These are phyloP conservation scores for Betta splendens DNA, from an alignment of 2,797 vertebrate genomes.

Conservation along the genomic window DNA sequence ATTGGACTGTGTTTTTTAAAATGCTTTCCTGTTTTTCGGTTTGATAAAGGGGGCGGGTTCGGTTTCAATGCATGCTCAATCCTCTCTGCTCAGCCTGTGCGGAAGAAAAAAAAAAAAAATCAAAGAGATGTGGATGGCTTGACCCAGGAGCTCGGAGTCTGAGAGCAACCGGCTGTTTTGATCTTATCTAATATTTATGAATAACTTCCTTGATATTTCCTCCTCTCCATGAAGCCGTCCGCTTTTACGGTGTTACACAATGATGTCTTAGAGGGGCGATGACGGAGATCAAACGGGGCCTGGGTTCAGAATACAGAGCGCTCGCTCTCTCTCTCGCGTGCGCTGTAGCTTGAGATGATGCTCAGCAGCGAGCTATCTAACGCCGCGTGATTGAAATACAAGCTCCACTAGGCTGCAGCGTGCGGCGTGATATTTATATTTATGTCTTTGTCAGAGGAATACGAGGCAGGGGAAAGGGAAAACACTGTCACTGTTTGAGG, in stretches of 20 bases:
- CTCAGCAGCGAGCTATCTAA: conserved; percentile 71
- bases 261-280: conserved; percentile 78
- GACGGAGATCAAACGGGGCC: conserved; percentile 76
- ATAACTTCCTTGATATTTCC: conserved; percentile 83
- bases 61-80: conserved; percentile 50
- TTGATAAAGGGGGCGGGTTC: conserved; percentile 26
- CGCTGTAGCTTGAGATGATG: conserved; percentile 69
- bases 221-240: conserved; percentile 65
- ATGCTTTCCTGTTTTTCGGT: conserved; percentile 23
- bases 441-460: conserved; percentile 72
- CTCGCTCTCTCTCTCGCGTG: conserved; percentile 38
- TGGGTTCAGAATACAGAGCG: conserved; percentile 61
- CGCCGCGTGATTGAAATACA: conserved; percentile 75
- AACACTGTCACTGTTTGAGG: conserved; percentile 47
- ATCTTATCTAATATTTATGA: conserved; percentile 85
- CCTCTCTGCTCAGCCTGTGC: conserved; percentile 51
- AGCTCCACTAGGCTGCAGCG: conserved; percentile 68
- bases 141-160: conserved; percentile 76
- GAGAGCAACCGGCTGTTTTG: conserved; percentile 79
- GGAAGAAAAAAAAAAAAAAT: conserved; percentile 60
- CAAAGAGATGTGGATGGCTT: conserved; percentile 70
- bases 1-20: conserved; percentile 42
- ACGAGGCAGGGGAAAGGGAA: conserved; percentile 38
- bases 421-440: conserved; percentile 73
- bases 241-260: conserved; percentile 77